These are phyloP conservation scores for Pachyuromys duprasi DNA, from an alignment of 2,797 vertebrate species.

Conservation along the genomic window DNA sequence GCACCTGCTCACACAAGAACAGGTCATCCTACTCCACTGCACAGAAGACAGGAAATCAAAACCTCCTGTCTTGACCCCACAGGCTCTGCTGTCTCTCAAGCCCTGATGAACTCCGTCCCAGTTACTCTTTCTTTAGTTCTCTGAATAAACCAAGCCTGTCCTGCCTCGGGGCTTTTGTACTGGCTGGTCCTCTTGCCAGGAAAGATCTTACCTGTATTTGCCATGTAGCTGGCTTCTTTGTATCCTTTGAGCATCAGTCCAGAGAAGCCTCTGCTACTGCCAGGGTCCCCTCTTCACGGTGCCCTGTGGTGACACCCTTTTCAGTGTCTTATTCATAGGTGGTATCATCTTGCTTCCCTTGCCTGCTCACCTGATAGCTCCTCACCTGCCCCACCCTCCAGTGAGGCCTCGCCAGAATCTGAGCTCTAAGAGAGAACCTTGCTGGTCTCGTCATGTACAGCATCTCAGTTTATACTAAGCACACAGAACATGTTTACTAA, in stretches of 20 bases:
- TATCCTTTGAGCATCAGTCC: background rate
- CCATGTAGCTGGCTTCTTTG: background rate
- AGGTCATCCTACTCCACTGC: background rate
- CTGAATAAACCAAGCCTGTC: background rate
- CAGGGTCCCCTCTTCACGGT: background rate
- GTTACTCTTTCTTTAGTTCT: background rate
- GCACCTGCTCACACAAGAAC: background rate
- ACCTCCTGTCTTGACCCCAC: background rate
- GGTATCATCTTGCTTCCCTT: background rate
- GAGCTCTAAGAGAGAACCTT: background rate
- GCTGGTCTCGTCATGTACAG: background rate
- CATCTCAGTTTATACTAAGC: background rate
- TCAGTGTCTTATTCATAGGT: background rate
- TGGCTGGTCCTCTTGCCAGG: background rate
- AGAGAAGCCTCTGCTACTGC: background rate
- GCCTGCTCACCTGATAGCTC: background rate
- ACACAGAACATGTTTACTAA: background rate
- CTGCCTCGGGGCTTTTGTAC: constrained; percentile 16
- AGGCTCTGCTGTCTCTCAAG: background rate
- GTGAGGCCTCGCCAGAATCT: background rate
- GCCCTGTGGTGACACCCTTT: background rate
- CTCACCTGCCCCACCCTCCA: too few relatives aligned
- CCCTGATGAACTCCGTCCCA: background rate
- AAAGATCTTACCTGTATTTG: background rate
- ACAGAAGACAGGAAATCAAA: background rate